A percentile compares a stretch with the other conserved stretches of the same genome.
Evolutionary conservation across 30 jellyfish, hydroid and myxozoan genomes (phyloP).

Genomic region (Pseudorhiza aurosa): DNA sequence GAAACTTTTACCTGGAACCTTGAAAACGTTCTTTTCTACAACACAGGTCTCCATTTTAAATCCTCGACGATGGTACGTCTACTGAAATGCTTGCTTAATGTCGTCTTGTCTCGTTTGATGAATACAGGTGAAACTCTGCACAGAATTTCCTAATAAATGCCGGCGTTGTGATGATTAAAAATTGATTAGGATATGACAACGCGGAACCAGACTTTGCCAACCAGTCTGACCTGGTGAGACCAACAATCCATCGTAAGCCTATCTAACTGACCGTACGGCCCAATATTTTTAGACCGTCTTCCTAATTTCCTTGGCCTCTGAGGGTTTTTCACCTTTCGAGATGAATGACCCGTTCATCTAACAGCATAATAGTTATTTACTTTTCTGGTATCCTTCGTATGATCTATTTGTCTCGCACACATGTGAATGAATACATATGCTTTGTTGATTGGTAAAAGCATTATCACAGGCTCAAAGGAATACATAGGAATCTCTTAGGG

Average conservation of each 20-base stretch:
- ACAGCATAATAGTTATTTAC: constrained; percentile 1
- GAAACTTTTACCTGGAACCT: constrained; percentile 1
- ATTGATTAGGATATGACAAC: constrained; percentile 8
- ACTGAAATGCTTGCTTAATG: too few relatives aligned
- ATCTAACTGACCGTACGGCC: too few relatives aligned
- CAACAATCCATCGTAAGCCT: not conserved
- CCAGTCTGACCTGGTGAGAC: constrained; percentile 8
- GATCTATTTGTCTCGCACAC: not conserved
- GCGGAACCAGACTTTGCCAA: not conserved
- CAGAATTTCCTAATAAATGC: not conserved
- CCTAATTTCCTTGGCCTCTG: not conserved
- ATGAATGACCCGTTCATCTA: not conserved
- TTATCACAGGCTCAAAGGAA: not conserved
- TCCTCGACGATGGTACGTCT: too few relatives aligned
- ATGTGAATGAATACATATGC: not conserved
- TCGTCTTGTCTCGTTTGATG: not conserved
- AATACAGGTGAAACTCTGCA: not conserved
- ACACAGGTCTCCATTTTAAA: not conserved
- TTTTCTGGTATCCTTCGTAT: not conserved
- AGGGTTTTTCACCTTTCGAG: not conserved
- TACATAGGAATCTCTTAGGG: not conserved
- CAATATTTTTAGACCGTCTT: too few relatives aligned
- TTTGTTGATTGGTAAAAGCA: not conserved
- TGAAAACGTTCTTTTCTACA: constrained; percentile 17
- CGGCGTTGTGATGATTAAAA: not conserved